Conservation (phyloP, 1,140 invertebrate genomes). For the Drosophila pseudoananassae region DNA sequence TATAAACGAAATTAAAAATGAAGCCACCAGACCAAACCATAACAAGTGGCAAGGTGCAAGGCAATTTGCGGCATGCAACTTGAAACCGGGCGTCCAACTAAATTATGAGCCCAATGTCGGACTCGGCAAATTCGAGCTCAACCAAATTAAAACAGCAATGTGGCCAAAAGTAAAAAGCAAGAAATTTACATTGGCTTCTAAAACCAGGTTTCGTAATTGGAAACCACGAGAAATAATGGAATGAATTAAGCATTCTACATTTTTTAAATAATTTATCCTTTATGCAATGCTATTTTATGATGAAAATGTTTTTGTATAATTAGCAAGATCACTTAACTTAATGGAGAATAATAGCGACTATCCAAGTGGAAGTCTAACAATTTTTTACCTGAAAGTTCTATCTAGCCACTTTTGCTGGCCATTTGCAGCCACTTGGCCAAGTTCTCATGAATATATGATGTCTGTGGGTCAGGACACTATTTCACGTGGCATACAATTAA, state of each 20-base stretch:
- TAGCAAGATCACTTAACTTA: slow-evolving; percentile 1
- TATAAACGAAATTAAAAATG: slow-evolving; percentile 28
- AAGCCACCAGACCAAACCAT: slow-evolving; percentile 29
- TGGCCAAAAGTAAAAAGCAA: slow-evolving; percentile 16
- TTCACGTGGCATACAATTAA: slow-evolving; percentile 79
- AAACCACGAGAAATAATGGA: neutral
- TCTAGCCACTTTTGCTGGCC: slow-evolving; percentile 37
- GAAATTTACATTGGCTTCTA: slow-evolving; percentile 24
- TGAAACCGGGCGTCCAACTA: slow-evolving; percentile 33
- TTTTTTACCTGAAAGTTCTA: slow-evolving; percentile 10
- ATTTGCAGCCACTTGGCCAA: slow-evolving; percentile 55
- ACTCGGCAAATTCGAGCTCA: slow-evolving; percentile 33
- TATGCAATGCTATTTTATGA: neutral
- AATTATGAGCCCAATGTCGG: slow-evolving; percentile 26
- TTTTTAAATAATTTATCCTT: neutral
- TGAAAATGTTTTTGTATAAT: neutral
- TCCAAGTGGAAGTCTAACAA: neutral
- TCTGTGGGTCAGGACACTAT: slow-evolving; percentile 61
- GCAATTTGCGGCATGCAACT: slow-evolving; percentile 44
- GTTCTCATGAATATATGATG: slow-evolving; percentile 18
- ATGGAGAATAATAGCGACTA: neutral
- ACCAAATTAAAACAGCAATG: slow-evolving; percentile 43
- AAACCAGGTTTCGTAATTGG: slow-evolving; percentile 1
- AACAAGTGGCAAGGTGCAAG: slow-evolving; percentile 38
- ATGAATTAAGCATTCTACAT: neutral